Evolutionary conservation across 2,797 vertebrate species (phyloP), one percentile per base, ranked within the genome.

Genomic region (Antrozous pallidus): DNA sequence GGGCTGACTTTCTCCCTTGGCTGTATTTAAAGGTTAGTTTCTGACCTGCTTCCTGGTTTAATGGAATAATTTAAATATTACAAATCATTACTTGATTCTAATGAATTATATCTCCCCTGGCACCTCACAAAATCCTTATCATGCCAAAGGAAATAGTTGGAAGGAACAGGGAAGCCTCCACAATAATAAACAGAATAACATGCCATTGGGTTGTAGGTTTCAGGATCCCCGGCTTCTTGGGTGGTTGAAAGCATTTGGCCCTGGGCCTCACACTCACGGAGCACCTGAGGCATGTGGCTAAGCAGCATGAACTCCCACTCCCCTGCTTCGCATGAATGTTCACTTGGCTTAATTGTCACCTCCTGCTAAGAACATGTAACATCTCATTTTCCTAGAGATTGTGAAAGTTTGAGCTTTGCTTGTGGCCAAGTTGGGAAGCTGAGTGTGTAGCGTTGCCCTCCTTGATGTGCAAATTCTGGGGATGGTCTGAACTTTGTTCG

Each of bases 61-160:
- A 97, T 97, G 96, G 95, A 97, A 95, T 95, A 96, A 95, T 95
- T 97, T 97, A 97, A 97, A 96, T 97, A 97, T 96, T 97, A 96
- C 96, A 97, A 97, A 97, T 97, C 96, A 94, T 95, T 97, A 95
- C 96, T 97, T 93, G 95, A 94, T 95, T 97, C 96, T 97, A 96
- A 97, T 97, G 96, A 97, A 96, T 97, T 96, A 95, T 94, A 94
- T 96, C 95, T 97, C 97, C 94, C 95, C 88, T 92, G 96, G 94
- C 81, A 97, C 90, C 88, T 96, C 93, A 96, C 93, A 95, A 97
- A 97, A 96, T 95, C 95, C 96, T 97, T 96, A 97, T 96, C 95
- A 0, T 65, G 91, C 95, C 95, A 96, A 96, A 97, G 95, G 95
- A 97, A 96, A 95, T 88, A 38, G 26, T 94, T 91, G 58, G 94